phyloP scores from a whole-genome alignment of 2,888 invertebrate species.

The Agelastica alni region DNA sequence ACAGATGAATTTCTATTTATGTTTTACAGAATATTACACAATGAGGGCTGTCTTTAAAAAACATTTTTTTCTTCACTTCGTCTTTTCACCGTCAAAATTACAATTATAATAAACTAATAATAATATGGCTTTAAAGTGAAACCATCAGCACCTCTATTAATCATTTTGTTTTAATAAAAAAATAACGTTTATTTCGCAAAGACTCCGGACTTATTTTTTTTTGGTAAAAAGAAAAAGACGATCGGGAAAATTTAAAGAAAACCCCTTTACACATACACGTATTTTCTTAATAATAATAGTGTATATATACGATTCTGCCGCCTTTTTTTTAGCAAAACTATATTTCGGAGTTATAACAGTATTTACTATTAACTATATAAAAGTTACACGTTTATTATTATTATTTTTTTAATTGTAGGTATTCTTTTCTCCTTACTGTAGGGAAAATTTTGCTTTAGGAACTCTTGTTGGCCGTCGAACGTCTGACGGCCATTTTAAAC shows the following conservation, averaged over 20 bases:
- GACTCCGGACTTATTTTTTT: no score
- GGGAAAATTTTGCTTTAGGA: constrained; percentile 53
- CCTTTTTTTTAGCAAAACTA: constrained; percentile 53
- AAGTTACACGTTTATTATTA: constrained; percentile 53
- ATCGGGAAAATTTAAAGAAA: no score
- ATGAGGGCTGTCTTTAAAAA: neutral
- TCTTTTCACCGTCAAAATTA: no score
- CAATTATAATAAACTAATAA: no score
- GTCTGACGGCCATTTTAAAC: constrained; percentile 28
- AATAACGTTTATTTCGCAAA: no score
- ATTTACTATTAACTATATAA: constrained; percentile 55
- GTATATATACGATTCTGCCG: constrained; percentile 55
- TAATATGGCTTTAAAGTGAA: no score
- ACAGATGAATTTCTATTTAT: constrained; percentile 16
- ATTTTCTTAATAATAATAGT: constrained; percentile 52
- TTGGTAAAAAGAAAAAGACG: no score
- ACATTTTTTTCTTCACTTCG: neutral
- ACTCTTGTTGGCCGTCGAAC: constrained; percentile 45
- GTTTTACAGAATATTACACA: constrained; percentile 12
- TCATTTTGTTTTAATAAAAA: no score
- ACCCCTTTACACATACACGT: constrained; percentile 51
- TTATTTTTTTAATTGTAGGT: constrained; percentile 41
- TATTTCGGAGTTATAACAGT: constrained; percentile 53
- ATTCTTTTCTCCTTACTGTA: constrained; percentile 50
- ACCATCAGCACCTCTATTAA: no score